Base-by-base conservation (phyloP, 2,888 invertebrate genomes). In the Xanthorhoe designata region DNA sequence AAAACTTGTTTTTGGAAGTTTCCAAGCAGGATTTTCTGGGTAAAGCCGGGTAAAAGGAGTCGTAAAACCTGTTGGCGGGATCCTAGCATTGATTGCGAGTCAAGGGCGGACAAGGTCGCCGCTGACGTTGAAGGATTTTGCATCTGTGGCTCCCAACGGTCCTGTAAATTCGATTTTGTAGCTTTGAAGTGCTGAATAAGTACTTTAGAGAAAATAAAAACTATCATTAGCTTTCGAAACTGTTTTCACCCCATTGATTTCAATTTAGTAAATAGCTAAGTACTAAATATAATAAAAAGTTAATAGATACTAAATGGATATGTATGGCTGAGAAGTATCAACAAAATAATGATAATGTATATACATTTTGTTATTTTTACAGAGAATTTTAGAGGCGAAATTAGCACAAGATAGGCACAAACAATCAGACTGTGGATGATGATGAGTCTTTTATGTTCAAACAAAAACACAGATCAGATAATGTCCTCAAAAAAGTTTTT, bases 51-150 rank as follows among this genome's bases (percentile, higher is more conserved):
- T 90, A 89, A 89, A 90, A 81, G 75, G 72, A 71, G 75, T 75
- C 84, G 80, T 89, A 87, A 89, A 89, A 89, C 87, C 86, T 88
- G 86, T 86, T 85, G 86, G 85, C 80, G 84, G 83, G 83, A 76
- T 76, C 81, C 52, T 32, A 55, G 55, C 67, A 60, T 67, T 67
- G 82, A 82, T 83, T 82, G 69, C 64, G 65, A 82, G 84, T 82
- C 87, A 87, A 88, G 86, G 87, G 78, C 87, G 78, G 66, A 52
- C 84, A 88, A 87, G 87, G 87, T 86, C 80, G 75, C 66, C 72
- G 66, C 69, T 70, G 69, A 70, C 67, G 45, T 61, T 59, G 51
- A 54, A 61, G 47, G 49, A 64, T 64, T 51, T 68, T 63, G 65
- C 68, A 68, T 68, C 45, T 61, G 58, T 56, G 51, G 53, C n/a